These are phyloP conservation scores for Athene cunicularia DNA, from an alignment of 2,113 vertebrate species.

Conservation along the genomic window DNA sequence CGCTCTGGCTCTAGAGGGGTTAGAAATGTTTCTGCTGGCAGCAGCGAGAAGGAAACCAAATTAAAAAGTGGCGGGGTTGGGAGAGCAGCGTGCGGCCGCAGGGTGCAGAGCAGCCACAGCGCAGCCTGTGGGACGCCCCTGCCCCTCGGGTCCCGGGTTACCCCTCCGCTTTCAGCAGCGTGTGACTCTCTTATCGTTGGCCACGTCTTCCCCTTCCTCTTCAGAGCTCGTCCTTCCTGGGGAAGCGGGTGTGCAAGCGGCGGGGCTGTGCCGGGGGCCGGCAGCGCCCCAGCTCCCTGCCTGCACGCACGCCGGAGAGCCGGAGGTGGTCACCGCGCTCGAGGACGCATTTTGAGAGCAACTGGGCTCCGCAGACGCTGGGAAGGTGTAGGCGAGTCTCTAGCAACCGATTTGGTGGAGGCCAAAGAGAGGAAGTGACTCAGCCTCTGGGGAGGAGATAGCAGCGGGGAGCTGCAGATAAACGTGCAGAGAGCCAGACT, in stretches of 20 bases:
- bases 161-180: not conserved
- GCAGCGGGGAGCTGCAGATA: not conserved
- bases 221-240: not conserved
- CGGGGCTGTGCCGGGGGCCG: not conserved
- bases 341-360: not conserved
- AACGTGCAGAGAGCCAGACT: not conserved
- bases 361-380: not conserved
- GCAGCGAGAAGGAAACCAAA: not conserved
- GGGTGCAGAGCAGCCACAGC: not conserved
- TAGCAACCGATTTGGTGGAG: not conserved
- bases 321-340: not conserved
- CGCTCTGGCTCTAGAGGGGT: not conserved
- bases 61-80: not conserved
- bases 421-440: not conserved
- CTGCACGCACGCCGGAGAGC: not conserved
- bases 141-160: fast-evolving
- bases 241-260: not conserved
- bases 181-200: not conserved
- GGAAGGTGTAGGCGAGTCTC: not conserved
- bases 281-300: not conserved
- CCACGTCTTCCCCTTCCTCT: not conserved
- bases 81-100: not conserved
- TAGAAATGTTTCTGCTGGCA: not conserved
- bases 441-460: not conserved
- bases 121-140: not conserved